Percentiles rank a stretch among this genome's conserved stretches.
Evolutionary conservation across 2,888 invertebrate genomes (phyloP).

Genomic region (Allolobophora icterica): DNA sequence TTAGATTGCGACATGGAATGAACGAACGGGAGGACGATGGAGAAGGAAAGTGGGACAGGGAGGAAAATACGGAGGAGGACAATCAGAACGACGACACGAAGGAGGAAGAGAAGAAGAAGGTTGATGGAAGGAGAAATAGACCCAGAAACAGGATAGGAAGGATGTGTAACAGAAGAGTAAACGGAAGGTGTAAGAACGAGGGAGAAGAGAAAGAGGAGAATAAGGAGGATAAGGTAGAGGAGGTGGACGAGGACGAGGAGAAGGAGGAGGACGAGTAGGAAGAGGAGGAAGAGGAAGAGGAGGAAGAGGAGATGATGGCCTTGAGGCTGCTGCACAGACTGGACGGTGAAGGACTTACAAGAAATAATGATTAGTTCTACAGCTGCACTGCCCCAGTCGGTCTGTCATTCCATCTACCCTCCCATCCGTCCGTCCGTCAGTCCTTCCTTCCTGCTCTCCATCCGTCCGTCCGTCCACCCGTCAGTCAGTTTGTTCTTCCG

Average conservation of each 20-base stretch:
- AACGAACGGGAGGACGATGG: neutral
- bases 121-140: neutral
- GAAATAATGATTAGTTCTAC: neutral
- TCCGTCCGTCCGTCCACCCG: neutral
- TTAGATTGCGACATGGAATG: conserved; percentile 17
- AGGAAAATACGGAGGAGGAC: neutral
- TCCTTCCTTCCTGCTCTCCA: neutral
- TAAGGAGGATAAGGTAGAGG: no score
- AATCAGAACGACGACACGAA: neutral
- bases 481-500: neutral
- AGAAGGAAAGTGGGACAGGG: neutral
- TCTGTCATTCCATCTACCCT: neutral
- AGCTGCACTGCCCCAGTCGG: neutral
- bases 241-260: no score
- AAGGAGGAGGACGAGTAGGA: no score
- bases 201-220: no score
- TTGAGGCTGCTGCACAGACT: neutral
- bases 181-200: neutral
- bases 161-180: neutral
- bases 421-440: neutral
- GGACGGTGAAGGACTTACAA: neutral
- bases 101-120: neutral
- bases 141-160: neutral
- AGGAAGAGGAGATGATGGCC: neutral
- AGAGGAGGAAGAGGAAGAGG: no score